Evolutionary conservation across 1,140 invertebrate genomes (phyloP), one percentile per base, ranked within the genome.

Genomic region (Bombus balteatus): DNA sequence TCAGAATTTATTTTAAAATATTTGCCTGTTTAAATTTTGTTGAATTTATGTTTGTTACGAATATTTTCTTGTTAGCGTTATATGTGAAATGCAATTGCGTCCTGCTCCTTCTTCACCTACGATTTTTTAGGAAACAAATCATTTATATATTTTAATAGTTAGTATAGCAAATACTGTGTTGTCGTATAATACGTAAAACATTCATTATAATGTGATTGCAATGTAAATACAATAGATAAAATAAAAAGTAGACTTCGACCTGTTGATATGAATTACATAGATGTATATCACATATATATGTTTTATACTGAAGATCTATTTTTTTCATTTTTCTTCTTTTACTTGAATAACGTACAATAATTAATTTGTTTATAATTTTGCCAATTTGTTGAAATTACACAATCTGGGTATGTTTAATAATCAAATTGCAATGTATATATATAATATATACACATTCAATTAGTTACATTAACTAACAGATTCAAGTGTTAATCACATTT

Each of bases 381-480:
- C 79, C 84, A 83, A 72, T 90, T 79, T 70, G 74, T 78, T 22
- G 76, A 68, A 91, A 37, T 88, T 81, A 86, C 75, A 88, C 28
- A 80, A 73, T 88, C 87, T 87, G 73, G 87, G 68, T 88, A 90
- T 86, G 85, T 78, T 88, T 88, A 87, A 91, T 87, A 88, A 70
- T 86, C 81, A 90, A 91, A 91, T 81, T 91, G 81, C 75, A 91
- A 91, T 68, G 34, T 37, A 4, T 82, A 84, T 90, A 90, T 86
- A 84, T 70, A 70, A 87, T 81, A 86, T 90, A 85, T 89, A 88
- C 85, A 85, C 88, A 90, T 82, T 82, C 43, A 84, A 75, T 89
- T 89, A 85, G 79, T 90, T 90, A 90, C 68, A 87, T 86, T 82
- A 80, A 68, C 79, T 90, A 83, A 66, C 83, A 90, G 70, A 81